These are phyloP conservation scores for Luffia ferchaultella DNA, from an alignment of 2,888 invertebrate genomes.

Conservation along the genomic window DNA sequence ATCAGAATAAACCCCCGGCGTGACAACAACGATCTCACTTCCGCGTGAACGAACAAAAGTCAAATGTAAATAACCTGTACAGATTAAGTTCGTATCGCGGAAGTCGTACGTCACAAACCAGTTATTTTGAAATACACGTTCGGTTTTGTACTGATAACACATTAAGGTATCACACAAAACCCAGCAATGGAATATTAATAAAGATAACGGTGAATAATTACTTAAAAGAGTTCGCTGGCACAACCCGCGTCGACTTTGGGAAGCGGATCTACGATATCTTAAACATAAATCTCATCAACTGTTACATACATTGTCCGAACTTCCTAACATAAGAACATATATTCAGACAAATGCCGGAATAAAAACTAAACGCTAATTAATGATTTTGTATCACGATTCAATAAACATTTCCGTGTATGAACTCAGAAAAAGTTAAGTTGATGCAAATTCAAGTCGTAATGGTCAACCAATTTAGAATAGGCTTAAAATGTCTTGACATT, in stretches of 20 bases:
- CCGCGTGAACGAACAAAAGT: conserved; percentile 53
- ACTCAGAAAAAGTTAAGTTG: conserved; percentile 31
- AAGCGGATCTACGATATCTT: conserved; percentile 47
- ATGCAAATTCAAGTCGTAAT: too few species aligned
- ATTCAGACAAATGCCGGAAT: conserved; percentile 51
- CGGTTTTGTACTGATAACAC: neutral
- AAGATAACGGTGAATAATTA: neutral
- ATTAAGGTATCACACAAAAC: neutral
- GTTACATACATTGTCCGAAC: conserved; percentile 18
- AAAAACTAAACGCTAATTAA: conserved; percentile 24
- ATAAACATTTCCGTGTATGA: conserved; percentile 46
- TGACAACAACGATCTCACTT: conserved; percentile 52
- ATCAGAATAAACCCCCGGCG: conserved; percentile 31
- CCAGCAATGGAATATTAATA: neutral
- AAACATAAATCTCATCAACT: conserved; percentile 1
- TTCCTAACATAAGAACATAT: conserved; percentile 50
- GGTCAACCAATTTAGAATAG: too few species aligned
- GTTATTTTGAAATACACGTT: neutral
- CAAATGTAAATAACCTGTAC: conserved; percentile 61
- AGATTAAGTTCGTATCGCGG: neutral
- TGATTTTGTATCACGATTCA: conserved; percentile 25
- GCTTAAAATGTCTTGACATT: too few species aligned
- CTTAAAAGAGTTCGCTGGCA: conserved; percentile 15
- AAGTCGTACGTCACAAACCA: neutral
- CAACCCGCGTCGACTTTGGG: conserved; percentile 31